These are phyloP conservation scores for Sterrhoptilus dennistouni DNA, from an alignment of 2,113 vertebrate species.

Conservation along the genomic window DNA sequence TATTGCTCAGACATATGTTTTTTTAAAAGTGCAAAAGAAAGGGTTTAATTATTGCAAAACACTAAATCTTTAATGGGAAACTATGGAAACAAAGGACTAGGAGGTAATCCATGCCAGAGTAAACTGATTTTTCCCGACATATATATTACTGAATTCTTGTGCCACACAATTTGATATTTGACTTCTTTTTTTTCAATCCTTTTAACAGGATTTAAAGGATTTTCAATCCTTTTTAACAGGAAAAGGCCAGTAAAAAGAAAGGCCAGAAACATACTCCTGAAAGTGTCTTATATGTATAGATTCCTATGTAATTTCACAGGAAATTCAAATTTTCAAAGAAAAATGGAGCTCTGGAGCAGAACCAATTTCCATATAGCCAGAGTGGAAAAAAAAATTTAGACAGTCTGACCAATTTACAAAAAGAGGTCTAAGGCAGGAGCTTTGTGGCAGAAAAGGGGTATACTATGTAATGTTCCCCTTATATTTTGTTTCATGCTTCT, in stretches of 20 bases:
- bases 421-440: not conserved
- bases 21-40: not conserved
- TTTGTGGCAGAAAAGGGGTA: not conserved
- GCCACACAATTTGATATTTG: accelerated
- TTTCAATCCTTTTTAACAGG: not conserved
- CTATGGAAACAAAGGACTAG: not conserved
- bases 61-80: not conserved
- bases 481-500: not conserved
- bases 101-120: not conserved
- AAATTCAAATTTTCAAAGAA: not conserved
- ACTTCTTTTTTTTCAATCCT: too few species aligned
- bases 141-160: not conserved
- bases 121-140: not conserved
- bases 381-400: not conserved
- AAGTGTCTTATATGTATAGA: not conserved
- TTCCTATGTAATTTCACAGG: not conserved
- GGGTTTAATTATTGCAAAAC: not conserved
- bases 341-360: not conserved
- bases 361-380: not conserved
- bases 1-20: not conserved
- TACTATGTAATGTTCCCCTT: not conserved
- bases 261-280: not conserved
- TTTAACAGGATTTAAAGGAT: too few species aligned
- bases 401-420: not conserved
- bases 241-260: not conserved